Percentiles rank a stretch among this genome's conserved stretches.
phyloP scores from a whole-genome alignment of 2,888 invertebrate species.

The Agonopterix alstromeriana region DNA sequence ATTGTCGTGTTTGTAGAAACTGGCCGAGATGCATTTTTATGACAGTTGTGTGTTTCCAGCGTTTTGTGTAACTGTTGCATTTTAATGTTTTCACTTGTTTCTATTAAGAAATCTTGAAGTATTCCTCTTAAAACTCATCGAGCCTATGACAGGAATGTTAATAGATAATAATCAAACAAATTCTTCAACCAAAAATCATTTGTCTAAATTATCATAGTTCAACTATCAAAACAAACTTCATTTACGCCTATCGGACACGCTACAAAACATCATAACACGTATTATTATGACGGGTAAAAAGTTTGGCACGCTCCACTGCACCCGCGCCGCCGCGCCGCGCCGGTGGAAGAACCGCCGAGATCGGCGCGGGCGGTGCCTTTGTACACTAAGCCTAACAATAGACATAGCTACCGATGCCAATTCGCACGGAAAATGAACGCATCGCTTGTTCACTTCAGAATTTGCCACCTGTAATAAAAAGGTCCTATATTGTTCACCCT shows the following conservation, averaged over 20 bases:
- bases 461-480: constrained; percentile 67
- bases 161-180: too few species aligned
- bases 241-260: constrained; percentile 32
- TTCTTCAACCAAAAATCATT: not conserved
- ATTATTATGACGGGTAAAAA: constrained; percentile 50
- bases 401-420: constrained; percentile 40
- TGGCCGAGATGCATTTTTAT: constrained; percentile 8
- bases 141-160: too few species aligned
- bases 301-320: constrained; percentile 35
- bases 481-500: constrained; percentile 32
- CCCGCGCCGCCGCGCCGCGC: constrained; percentile 8
- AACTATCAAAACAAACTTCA: constrained; percentile 35
- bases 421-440: constrained; percentile 52
- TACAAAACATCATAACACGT: constrained; percentile 43
- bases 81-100: not conserved
- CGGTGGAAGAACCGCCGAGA: constrained; percentile 6
- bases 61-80: not conserved
- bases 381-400: constrained; percentile 38
- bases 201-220: constrained; percentile 12
- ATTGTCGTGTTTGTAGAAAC: constrained; percentile 31
- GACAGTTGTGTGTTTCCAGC: constrained; percentile 1
- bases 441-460: constrained; percentile 63
- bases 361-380: constrained; percentile 45
- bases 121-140: too few species aligned
- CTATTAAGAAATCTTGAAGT: too few species aligned